A percentile compares a stretch with the other conserved stretches of the same genome.
Conservation (phyloP, 2,888 invertebrate species). For the Synergus umbraculus region DNA sequence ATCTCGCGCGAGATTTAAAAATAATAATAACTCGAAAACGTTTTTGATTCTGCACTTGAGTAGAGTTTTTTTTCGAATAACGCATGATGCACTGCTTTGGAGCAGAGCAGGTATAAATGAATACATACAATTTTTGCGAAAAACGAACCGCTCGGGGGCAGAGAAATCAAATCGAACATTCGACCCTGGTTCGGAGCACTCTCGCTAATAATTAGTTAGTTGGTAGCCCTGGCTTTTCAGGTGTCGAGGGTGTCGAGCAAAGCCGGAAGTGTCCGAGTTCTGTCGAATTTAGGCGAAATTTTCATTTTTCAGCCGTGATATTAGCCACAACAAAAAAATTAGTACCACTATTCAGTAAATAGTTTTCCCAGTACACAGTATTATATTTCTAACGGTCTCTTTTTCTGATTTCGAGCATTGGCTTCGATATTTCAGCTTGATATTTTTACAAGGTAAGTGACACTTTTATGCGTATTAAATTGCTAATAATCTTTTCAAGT, state of each 20-base stretch:
- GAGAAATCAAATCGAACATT: too few species aligned
- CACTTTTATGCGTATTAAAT: conserved; percentile 44
- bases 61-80: too few species aligned
- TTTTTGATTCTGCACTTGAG: too few species aligned
- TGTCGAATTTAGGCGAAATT: conserved; percentile 61
- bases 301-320: conserved; percentile 66
- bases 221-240: conserved; percentile 20
- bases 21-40: too few species aligned
- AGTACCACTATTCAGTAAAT: conserved; percentile 66
- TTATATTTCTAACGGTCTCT: conserved; percentile 58
- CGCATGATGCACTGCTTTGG: too few species aligned
- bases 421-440: conserved; percentile 43
- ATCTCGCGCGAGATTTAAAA: too few species aligned
- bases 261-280: conserved; percentile 60
- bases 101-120: too few species aligned
- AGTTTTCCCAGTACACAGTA: conserved; percentile 62
- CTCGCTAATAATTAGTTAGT: not conserved
- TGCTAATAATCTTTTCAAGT: conserved; percentile 51
- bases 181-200: too few species aligned
- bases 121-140: too few species aligned
- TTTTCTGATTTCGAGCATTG: conserved; percentile 49
- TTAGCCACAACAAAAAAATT: conserved; percentile 74
- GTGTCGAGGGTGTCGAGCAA: conserved; percentile 50
- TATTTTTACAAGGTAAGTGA: conserved; percentile 51
- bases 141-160: too few species aligned